phyloP scores from a whole-genome alignment of 2,113 vertebrate genomes.

The Antechinus stuartii region DNA sequence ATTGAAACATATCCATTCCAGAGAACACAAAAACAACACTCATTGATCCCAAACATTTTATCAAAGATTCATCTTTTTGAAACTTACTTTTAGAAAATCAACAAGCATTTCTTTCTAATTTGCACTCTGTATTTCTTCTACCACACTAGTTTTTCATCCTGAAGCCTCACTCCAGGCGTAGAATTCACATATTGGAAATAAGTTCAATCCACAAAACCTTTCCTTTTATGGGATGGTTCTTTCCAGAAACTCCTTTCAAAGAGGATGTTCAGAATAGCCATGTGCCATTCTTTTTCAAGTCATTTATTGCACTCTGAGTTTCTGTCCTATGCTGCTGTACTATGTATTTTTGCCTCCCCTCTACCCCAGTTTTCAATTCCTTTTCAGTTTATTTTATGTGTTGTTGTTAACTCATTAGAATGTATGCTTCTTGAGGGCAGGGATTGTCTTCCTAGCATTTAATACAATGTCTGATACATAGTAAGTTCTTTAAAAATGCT shows the following conservation, averaged over 20 bases:
- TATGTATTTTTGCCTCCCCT: neutral
- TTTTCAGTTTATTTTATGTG: neutral
- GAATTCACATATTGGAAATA: neutral
- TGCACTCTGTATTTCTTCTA: neutral
- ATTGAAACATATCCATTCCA: neutral
- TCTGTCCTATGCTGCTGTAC: neutral
- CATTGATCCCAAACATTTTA: neutral
- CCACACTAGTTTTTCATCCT: neutral
- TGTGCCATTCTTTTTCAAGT: neutral
- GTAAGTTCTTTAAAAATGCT: neutral
- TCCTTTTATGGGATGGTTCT: neutral
- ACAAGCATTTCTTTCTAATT: neutral
- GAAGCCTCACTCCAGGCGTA: neutral
- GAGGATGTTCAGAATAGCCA: neutral
- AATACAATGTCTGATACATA: neutral
- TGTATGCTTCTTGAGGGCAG: neutral
- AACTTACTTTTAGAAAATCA: neutral
- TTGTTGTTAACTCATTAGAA: neutral
- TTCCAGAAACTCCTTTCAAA: neutral
- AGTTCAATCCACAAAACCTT: neutral
- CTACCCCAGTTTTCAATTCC: neutral
- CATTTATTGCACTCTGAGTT: neutral
- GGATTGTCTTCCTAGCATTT: neutral
- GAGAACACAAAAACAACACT: slow-evolving; percentile 21
- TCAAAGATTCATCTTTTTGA: neutral